Base-by-base conservation (phyloP, 92 coral and sea anemone species). In the Desmophyllum pertusum region DNA sequence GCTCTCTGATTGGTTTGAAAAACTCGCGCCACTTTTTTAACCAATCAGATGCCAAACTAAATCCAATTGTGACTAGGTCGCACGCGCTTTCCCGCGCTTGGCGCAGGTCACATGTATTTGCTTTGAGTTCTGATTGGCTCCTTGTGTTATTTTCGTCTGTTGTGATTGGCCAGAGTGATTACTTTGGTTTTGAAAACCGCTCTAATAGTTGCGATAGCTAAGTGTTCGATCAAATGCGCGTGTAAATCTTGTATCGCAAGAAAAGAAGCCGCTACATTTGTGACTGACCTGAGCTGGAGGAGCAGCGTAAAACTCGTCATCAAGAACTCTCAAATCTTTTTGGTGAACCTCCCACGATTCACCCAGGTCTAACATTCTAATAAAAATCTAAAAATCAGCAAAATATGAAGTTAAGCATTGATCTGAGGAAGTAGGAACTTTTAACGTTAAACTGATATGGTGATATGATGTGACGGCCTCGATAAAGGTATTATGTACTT, bases 261-360 rank as follows among this genome's bases (percentile, higher is more conserved):
- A 62, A 59, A 27, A 62, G 30, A 25, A 5, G 33, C 55, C 2
- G 67, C 11, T 59, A 0, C 40, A 17, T 23, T 19, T 13, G 0
- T 42, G 42, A 55, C 78, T 53, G 10, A 82, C 86, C 79, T 82
- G 86, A 0, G 86, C 78, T 21, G 86, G 79, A 71, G 79, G 86
- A 4, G 78, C 67, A 0, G 41, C 69, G 27, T 82, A 82, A 43
- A 82, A 73, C 71, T 82, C 79, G 33, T 82, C 79, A 57, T 70
- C 86, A 70, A 82, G 79, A 19, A 73, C 78, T 43, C 70, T 55
- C 36, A 82, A 71, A 5, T 52, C 71, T 38, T 73, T 73, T 37
- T 53, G 70, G 40, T 70, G 15, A 25, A 82, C 79, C 25, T 82
- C 71, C 86, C 86, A 82, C 50, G 33, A 36, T 10, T 70, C 86